These are phyloP conservation scores for Dipus sagitta DNA, from an alignment of 2,797 vertebrate genomes.

Conservation along the genomic window DNA sequence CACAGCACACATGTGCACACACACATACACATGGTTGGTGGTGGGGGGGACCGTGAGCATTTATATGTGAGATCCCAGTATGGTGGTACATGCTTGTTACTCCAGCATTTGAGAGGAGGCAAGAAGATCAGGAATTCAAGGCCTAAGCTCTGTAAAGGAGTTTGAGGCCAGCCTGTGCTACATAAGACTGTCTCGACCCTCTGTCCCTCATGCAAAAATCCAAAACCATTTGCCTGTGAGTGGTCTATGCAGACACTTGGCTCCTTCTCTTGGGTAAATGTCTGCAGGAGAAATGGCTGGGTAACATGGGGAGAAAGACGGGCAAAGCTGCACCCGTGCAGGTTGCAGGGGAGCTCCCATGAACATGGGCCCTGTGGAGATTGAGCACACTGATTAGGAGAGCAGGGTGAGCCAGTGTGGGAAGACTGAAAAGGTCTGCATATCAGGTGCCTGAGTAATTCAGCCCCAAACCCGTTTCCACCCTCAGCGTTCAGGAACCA, in stretches of 20 bases:
- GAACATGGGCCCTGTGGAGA: not conserved
- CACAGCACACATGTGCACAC: no score
- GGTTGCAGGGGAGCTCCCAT: not conserved
- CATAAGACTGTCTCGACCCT: not conserved
- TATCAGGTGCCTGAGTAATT: not conserved
- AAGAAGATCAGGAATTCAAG: not conserved
- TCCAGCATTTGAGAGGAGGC: not conserved
- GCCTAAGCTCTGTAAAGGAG: not conserved
- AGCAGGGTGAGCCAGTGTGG: rapidly evolving
- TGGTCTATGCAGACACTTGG: not conserved
- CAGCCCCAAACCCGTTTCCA: not conserved
- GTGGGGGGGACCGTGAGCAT: not conserved
- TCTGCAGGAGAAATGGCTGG: not conserved
- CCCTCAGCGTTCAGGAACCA: not conserved
- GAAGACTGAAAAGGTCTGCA: not conserved
- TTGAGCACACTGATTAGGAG: not conserved
- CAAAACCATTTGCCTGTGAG: not conserved
- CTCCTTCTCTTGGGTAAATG: not conserved
- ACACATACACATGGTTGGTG: no score
- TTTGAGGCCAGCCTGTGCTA: not conserved
- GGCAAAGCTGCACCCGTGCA: not conserved
- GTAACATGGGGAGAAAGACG: not conserved
- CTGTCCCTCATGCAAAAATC: no score
- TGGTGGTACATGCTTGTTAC: not conserved
- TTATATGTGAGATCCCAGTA: not conserved